These are phyloP conservation scores for Chelidonichthys spinosus DNA, from an alignment of 2,797 vertebrate species.

Conservation along the genomic window DNA sequence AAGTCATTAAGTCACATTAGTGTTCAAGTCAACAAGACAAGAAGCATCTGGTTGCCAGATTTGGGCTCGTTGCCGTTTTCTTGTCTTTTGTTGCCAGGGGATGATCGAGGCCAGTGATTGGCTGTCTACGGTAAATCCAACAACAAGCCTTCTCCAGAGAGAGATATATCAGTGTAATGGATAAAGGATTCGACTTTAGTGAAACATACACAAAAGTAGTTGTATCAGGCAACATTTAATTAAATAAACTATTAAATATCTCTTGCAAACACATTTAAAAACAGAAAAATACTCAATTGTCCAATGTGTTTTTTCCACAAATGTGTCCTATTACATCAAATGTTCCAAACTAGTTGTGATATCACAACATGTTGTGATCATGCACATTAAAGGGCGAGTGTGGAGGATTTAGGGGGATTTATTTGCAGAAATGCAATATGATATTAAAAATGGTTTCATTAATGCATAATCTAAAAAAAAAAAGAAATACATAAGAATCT, in stretches of 20 bases:
- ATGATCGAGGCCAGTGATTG: background rate
- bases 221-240: background rate
- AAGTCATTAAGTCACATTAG: background rate
- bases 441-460: no score
- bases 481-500: background rate
- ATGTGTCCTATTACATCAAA: no score
- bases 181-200: background rate
- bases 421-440: no score
- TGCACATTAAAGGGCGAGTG: background rate
- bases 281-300: background rate
- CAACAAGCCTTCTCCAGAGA: background rate
- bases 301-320: no score
- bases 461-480: no score
- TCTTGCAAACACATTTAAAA: background rate
- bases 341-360: background rate
- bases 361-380: background rate
- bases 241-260: background rate
- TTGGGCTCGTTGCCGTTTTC: no score
- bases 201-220: background rate
- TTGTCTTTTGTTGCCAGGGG: background rate
- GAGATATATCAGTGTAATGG: background rate
- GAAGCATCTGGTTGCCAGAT: background rate
- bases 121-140: background rate
- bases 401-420: background rate
- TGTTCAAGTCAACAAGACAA: slow-evolving; percentile 20